A percentile compares a stretch with the other conserved stretches of the same genome.
Evolutionary conservation across 2,113 vertebrate genomes (phyloP).

Genomic region (Phodopus roborovskii): DNA sequence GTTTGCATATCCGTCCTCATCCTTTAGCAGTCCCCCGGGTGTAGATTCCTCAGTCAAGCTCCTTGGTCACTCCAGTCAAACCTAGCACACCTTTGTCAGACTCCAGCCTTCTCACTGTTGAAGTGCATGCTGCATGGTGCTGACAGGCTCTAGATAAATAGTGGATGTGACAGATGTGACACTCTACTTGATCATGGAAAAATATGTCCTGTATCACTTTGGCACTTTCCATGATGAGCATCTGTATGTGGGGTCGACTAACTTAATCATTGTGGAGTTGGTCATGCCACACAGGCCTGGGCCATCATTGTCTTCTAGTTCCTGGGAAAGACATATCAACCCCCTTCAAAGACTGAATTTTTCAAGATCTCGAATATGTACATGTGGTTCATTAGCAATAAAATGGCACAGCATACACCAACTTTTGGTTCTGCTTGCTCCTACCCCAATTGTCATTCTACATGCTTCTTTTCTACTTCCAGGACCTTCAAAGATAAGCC

Average conservation of each 20-base stretch:
- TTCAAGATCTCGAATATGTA: background rate
- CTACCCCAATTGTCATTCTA: background rate
- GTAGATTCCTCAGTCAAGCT: background rate
- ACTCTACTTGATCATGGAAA: background rate
- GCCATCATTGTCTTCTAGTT: background rate
- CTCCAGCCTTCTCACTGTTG: slow-evolving; percentile 97
- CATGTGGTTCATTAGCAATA: background rate
- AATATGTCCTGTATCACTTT: background rate
- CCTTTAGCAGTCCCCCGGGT: background rate
- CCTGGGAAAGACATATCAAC: too few species aligned
- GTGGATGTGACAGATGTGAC: background rate
- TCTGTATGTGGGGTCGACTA: background rate
- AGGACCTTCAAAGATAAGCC: background rate
- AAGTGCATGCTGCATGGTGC: slow-evolving; percentile 77
- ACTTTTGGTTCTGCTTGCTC: background rate
- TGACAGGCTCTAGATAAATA: background rate
- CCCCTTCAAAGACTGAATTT: background rate
- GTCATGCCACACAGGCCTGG: background rate
- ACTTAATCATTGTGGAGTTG: background rate
- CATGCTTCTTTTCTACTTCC: background rate
- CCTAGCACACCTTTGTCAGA: slow-evolving; percentile 87
- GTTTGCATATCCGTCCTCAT: background rate
- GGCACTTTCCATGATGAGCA: background rate
- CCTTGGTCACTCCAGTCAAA: background rate
- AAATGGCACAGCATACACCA: background rate